These are phyloP conservation scores for Pollachius pollachius DNA, from an alignment of 2,113 vertebrate genomes.

Conservation along the genomic window DNA sequence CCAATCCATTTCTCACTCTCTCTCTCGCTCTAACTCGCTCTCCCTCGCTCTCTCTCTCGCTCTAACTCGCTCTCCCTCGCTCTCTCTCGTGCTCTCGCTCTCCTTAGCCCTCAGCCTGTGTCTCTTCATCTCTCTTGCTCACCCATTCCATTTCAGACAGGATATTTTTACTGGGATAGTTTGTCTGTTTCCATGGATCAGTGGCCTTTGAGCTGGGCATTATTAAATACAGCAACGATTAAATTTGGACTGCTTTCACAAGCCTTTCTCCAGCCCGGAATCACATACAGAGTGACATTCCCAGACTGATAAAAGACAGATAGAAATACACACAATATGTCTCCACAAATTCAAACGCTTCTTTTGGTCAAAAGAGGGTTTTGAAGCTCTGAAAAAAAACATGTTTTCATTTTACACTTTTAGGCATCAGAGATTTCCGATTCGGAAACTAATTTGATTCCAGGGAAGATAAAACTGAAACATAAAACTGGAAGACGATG, in stretches of 20 bases:
- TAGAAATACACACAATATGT: conserved; percentile 16
- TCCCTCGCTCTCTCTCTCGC: no score
- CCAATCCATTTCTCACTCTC: conserved; percentile 39
- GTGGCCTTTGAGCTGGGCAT: conserved; percentile 56
- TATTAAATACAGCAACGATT: conserved; percentile 63
- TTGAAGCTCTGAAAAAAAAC: no score
- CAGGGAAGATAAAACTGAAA: no score
- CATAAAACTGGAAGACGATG: no score
- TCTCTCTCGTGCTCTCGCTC: conserved; percentile 19
- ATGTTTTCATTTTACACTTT: no score
- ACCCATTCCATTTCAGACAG: conserved; percentile 32
- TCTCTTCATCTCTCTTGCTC: background rate
- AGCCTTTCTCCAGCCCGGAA: conserved; percentile 46
- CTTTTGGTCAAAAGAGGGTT: no score
- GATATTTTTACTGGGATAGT: conserved; percentile 54
- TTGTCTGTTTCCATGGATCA: conserved; percentile 44
- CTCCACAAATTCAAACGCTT: conserved; percentile 17
- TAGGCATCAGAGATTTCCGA: no score
- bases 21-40: conserved; percentile 2
- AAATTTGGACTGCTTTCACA: conserved; percentile 49
- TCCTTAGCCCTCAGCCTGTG: no score
- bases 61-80: conserved; percentile 26
- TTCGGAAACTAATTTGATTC: no score
- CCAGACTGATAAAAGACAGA: conserved; percentile 11
- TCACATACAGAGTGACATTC: conserved; percentile 9